Percentiles rank a stretch among this genome's conserved stretches.
Conservation (phyloP, 64 coral and sea anemone genomes). For the Montipora capricornis region DNA sequence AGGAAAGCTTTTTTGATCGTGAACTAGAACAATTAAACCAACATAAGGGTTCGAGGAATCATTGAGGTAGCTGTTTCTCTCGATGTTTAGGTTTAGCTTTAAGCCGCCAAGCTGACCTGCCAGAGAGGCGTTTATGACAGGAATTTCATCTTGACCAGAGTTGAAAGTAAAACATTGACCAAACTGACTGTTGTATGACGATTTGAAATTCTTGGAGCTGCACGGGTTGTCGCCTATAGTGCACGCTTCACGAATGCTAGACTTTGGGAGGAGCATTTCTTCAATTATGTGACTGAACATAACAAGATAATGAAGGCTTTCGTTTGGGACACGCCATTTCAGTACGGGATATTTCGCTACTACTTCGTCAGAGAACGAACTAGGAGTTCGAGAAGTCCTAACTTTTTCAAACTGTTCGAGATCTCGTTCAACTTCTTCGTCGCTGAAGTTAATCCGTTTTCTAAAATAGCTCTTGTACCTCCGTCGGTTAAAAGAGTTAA, state of each 20-base stretch:
- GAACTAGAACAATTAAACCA: constrained; percentile 39
- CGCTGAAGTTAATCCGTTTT: not conserved
- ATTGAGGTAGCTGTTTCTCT: constrained; percentile 16
- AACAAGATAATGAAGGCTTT: not conserved
- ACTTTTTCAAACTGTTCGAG: not conserved
- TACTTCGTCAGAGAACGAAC: not conserved
- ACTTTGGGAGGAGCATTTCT: constrained; percentile 35
- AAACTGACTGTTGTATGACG: not conserved
- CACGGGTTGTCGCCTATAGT: not conserved
- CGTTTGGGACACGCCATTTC: not conserved
- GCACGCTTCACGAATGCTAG: not conserved
- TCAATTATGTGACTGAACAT: constrained; percentile 36
- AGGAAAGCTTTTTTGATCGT: constrained; percentile 34
- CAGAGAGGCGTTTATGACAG: not conserved
- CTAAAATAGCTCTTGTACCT: not conserved
- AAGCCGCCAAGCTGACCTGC: constrained; percentile 21
- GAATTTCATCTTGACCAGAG: not conserved
- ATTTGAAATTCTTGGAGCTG: not conserved
- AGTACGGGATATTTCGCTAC: not conserved
- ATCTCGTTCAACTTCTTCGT: not conserved
- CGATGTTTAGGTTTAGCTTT: constrained; percentile 24
- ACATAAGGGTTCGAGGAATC: constrained; percentile 10
- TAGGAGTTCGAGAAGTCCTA: not conserved
- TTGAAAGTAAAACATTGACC: constrained; percentile 37
- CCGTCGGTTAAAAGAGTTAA: constrained; percentile 6